phyloP scores from a whole-genome alignment of 2,888 invertebrate genomes.

The Scaptomyza caliginosa region DNA sequence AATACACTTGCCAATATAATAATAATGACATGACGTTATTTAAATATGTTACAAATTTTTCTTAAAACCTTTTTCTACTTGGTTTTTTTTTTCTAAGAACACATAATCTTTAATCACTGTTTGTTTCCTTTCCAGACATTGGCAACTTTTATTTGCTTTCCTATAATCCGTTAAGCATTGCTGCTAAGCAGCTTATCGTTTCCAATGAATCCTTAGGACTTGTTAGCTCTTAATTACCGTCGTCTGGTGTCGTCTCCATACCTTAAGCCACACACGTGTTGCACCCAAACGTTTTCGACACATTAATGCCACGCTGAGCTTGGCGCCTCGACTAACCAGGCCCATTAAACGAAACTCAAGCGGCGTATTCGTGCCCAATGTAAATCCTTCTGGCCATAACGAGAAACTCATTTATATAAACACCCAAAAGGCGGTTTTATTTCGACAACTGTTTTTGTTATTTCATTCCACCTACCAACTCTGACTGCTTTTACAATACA shows the following conservation, averaged over 20 bases:
- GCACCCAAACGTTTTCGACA: constrained; percentile 25
- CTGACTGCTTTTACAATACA: constrained; percentile 34
- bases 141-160: background rate
- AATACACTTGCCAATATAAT: no score
- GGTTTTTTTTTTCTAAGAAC: background rate
- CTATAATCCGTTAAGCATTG: constrained; percentile 1
- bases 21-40: no score
- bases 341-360: constrained; percentile 37
- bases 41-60: no score
- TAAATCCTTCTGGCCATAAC: constrained; percentile 40
- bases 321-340: constrained; percentile 31
- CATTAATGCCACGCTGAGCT: constrained; percentile 36
- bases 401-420: constrained; percentile 39
- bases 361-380: constrained; percentile 10
- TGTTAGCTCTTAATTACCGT: constrained; percentile 33
- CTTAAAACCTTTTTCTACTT: background rate
- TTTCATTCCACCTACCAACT: background rate
- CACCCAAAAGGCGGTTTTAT: constrained; percentile 32
- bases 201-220: constrained; percentile 6
- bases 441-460: constrained; percentile 25
- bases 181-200: constrained; percentile 27
- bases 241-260: background rate
- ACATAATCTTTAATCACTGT: background rate
- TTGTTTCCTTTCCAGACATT: constrained; percentile 5
- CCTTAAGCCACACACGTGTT: constrained; percentile 44